Evolutionary conservation across 2,888 invertebrate species (phyloP), one percentile per base, ranked within the genome.

Genomic region (Stenodema calcarata): DNA sequence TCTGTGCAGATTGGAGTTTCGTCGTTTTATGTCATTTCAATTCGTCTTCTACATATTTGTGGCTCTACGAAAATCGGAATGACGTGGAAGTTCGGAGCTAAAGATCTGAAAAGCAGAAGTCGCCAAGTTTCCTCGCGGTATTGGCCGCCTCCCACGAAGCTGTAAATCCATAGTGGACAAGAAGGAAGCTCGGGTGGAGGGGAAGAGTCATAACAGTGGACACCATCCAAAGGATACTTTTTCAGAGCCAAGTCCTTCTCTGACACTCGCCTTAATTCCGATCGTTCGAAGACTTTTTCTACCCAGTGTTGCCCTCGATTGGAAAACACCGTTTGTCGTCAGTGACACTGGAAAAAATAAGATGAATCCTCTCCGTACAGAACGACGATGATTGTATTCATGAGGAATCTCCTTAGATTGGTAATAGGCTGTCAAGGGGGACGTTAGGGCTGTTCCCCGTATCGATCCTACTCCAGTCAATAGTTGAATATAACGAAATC

Each of bases 101-200:
- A 73, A 6, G n/a, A n/a, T 28, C 16, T 28, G 28, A 41, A 7
- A 14, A 18, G 35, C 11, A 14, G 27, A 14, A 73, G 73, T 41
- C 35, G 73, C 73, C 73, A 73, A 73, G 73, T 73, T 73, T 73
- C 41, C 14, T 30, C 35, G 16, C 35, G 9, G 73, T 73, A 73
- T 73, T 73, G 73, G 73, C 73, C 18, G 73, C 73, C 73, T 16
- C 73, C 73, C 73, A 73, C 18, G 35, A 35, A 73, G 73, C 73
- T 41, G 73, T 73, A 73, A 73, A 73, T 73, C 73, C 70, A 62
- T 23, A 62, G 62, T 23, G 62, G 62, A 23, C 62, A 23, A 7
- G 0, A 62, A 35, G n/a, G 35, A 54, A 2, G 18, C 2, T 18
- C 3, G 54, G 3, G 16, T 54, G 73, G 16, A 16, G 73, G 73